phyloP scores from a whole-genome alignment of 2,888 invertebrate genomes.

The Chrysolina oricalcia region DNA sequence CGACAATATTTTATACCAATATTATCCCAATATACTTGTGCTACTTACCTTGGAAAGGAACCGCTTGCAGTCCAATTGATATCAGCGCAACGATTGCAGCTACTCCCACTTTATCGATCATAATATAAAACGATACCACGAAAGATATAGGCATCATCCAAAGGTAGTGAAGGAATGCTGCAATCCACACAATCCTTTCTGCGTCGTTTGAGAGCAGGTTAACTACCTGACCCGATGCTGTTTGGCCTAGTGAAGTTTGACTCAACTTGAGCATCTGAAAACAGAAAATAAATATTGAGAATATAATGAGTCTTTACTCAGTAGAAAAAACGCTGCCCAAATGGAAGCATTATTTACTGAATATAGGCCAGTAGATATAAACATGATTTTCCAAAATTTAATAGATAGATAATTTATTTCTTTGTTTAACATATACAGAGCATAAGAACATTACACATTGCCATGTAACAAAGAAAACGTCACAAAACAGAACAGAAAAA shows the following conservation, averaged over 20 bases:
- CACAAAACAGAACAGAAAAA: too few species aligned
- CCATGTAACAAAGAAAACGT: too few species aligned
- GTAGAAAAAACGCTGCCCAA: not conserved
- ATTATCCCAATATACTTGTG: too few species aligned
- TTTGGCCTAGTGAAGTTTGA: constrained; percentile 83
- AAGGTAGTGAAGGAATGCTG: constrained; percentile 82
- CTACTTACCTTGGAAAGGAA: constrained; percentile 6
- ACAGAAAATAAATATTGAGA: not conserved
- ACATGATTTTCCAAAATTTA: too few species aligned
- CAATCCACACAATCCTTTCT: constrained; percentile 83
- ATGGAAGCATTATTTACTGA: not conserved
- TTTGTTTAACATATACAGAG: too few species aligned
- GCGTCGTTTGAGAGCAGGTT: constrained; percentile 91
- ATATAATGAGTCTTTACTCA: not conserved
- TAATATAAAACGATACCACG: constrained; percentile 76
- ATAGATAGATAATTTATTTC: too few species aligned
- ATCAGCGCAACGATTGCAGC: constrained; percentile 67
- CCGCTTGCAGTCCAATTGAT: not conserved
- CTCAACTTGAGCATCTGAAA: constrained; percentile 77
- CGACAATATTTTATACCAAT: too few species aligned
- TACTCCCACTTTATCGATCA: constrained; percentile 74
- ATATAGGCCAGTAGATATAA: not conserved
- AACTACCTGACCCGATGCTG: constrained; percentile 88
- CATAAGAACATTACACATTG: too few species aligned
- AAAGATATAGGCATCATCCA: constrained; percentile 89